Base-by-base conservation (phyloP, 2,113 vertebrate genomes). In the Phaethornis superciliosus region DNA sequence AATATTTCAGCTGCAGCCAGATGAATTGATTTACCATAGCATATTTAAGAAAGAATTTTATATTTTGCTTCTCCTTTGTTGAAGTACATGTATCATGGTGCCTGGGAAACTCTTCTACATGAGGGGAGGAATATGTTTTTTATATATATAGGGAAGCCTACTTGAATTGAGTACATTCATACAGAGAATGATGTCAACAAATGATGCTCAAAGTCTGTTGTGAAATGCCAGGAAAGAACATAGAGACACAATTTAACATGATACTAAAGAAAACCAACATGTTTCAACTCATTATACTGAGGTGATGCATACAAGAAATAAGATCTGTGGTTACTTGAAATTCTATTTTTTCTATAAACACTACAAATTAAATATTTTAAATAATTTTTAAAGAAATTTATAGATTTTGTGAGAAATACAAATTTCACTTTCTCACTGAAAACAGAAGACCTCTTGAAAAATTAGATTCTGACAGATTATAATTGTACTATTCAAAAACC, bases 241-340 rank as follows among this genome's bases (percentile, higher is more conserved):
- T 20, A 7, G 8, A 79, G 12, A 16, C 3, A 30, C 3, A 37
- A 4, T 7, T 44, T 71, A 74, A 28, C n/a, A 28, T 65, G 26
- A 8, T 6, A 44, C 23, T 6, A 37, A 1, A 59, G 10, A 59
- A 90, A 80, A 59, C 0, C 1, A 21, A 68, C 71, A 3, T 16
- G 2, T 79, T 80, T 52, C 15, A 17, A 59, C 9, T 63, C 0
- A n/a, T 75, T 71, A 81, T 19, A 54, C 15, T 30, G 69, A 83
- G 7, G 1, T 58, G 7, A 37, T 15, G 42, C 19, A 17, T 27
- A 54, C 0, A 21, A 18, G 42, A 67, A 22, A 37, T 1, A 22
- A 2, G 1, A 14, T 24, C 37, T n/a, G 2, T 60, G 3, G 21
- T 58, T n/a, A 68, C 54, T 76, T 83, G 16, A 89, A 84, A 42